Evolutionary conservation across 2,113 vertebrate genomes (phyloP).

Genomic region (Oreochromis niloticus): DNA sequence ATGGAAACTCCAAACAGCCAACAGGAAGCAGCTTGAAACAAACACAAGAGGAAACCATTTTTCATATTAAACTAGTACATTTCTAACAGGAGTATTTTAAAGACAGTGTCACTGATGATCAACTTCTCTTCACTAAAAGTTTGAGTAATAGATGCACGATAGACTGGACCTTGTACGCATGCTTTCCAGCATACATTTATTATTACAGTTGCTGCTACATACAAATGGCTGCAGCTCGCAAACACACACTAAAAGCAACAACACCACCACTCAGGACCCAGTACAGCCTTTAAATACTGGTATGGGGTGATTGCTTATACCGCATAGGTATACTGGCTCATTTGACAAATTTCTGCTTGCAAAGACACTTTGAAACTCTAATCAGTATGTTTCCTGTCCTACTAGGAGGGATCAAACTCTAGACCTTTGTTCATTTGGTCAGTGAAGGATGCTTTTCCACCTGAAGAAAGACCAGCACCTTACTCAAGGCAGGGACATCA

Average conservation of each 20-base stretch:
- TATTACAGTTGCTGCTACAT: background rate
- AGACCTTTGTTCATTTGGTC: rapidly evolving
- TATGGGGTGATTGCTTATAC: background rate
- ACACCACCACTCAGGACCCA: background rate
- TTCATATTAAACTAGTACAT: background rate
- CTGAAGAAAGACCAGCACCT: background rate
- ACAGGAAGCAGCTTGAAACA: background rate
- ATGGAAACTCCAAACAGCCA: background rate
- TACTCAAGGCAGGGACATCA: background rate
- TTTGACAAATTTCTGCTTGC: background rate
- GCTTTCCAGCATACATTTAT: background rate
- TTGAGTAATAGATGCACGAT: too few relatives aligned
- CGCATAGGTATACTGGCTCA: background rate
- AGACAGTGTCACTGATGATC: background rate
- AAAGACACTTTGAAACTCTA: background rate
- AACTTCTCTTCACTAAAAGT: background rate
- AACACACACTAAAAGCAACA: background rate
- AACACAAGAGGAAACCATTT: background rate
- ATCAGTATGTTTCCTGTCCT: background rate
- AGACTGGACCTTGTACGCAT: too few relatives aligned
- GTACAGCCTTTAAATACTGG: background rate
- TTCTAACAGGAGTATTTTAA: background rate
- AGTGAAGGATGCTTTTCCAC: background rate
- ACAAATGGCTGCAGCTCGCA: background rate
- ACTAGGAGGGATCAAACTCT: too few relatives aligned